These are phyloP conservation scores for Epinephelus lanceolatus DNA, from an alignment of 2,113 vertebrate genomes.

Conservation along the genomic window DNA sequence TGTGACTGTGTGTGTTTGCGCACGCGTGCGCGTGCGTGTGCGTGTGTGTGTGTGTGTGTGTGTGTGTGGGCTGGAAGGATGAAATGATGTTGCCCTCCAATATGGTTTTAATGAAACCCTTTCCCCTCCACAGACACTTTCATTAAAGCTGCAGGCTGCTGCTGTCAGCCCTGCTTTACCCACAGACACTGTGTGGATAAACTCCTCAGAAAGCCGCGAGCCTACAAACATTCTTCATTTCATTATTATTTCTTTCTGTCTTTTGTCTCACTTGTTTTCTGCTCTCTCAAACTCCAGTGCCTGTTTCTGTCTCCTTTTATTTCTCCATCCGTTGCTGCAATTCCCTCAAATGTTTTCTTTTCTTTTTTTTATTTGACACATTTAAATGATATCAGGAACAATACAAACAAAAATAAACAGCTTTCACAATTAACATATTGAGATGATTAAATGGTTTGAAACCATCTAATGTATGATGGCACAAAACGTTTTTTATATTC, in stretches of 20 bases:
- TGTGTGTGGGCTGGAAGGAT: constrained; percentile 27
- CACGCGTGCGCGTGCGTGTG: too few relatives aligned
- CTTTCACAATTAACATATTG: background rate
- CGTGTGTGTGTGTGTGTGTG: constrained; percentile 14
- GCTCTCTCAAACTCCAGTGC: background rate
- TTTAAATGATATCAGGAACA: background rate
- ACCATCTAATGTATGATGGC: background rate
- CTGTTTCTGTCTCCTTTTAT: background rate
- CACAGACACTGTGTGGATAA: constrained; percentile 21
- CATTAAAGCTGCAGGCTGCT: constrained; percentile 66
- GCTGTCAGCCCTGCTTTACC: constrained; percentile 41
- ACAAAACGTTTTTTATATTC: background rate
- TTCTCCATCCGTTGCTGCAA: background rate
- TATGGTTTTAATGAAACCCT: constrained; percentile 73
- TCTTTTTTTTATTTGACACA: background rate
- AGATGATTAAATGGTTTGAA: constrained; percentile 13
- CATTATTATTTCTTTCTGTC: constrained; percentile 5
- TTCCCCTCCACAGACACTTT: constrained; percentile 64
- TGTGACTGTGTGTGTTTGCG: constrained; percentile 6
- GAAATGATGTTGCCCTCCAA: constrained; percentile 59
- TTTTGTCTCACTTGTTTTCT: constrained; percentile 1
- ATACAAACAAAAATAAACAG: background rate
- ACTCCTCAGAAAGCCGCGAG: background rate
- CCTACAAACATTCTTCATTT: constrained; percentile 24
- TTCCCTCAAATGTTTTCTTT: background rate